Base-by-base conservation (phyloP, 2,888 invertebrate species). In the Eupithecia vulgata region DNA sequence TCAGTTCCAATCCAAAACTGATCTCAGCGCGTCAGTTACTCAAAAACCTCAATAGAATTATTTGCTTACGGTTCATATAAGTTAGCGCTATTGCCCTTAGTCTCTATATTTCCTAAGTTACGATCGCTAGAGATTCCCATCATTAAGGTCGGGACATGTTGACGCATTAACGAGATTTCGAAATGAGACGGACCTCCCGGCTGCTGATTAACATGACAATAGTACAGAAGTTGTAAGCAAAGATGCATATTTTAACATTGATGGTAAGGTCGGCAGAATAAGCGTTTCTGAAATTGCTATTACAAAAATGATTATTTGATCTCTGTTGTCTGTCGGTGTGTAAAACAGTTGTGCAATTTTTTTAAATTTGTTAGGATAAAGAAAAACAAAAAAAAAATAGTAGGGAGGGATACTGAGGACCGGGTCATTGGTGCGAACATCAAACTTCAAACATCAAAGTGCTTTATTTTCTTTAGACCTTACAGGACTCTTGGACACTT, bases 61-160 rank as follows among this genome's bases (percentile, higher is more conserved):
- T 57, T 57, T 57, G 12, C 57, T 12, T 57, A 57, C 57, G 25
- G 57, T 57, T 57, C 21, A 25, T 57, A 57, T 25, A 21, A 57
- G 57, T 25, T 57, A 10, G 8, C 21, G 64, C 8, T 40, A 10
- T n/a, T 40, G n/a, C 37, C 21, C 5, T 65, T 8, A 1, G 25
- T 6, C 25, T 65, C 12, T 5, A 62, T 30, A 34, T 57, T 61
- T 8, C 66, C 65, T 74, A 52, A 70, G 74, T 67, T 35, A 13
- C 64, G 67, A 67, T 35, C 59, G 62, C 76, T 67, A 73, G 75
- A 73, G 72, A 75, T 77, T 78, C 77, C 70, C 79, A 78, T 77
- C 78, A 74, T 77, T 76, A 74, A 71, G 76, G 76, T 73, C 75
- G 73, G 72, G 68, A 68, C 66, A 78, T 71, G 76, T 71, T 75